Evolutionary conservation across 2,797 vertebrate species (phyloP), one percentile per base, ranked within the genome.

Genomic region (Coluber constrictor): DNA sequence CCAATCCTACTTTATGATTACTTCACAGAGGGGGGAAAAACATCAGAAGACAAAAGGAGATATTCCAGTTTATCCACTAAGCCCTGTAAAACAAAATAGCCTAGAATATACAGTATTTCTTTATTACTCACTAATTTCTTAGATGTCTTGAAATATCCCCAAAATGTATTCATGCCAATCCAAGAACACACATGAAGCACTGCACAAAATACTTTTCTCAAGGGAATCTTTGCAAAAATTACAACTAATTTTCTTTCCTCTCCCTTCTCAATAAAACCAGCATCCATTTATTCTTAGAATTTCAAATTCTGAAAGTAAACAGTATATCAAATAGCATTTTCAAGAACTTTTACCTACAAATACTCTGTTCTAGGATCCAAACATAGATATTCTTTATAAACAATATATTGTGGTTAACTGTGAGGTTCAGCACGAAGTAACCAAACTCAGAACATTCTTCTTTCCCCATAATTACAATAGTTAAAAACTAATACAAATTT

Each of bases 61-160:
- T 15, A 15, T 90, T 94, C 95, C 7, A 18, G 95, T 95, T 96
- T 96, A 94, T 94, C 95, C 92, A 94, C 93, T 93, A 94, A 2
- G 27, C 15, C 74, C 90, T 25, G 90, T 51, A 60, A 89, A 92
- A 94, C 87, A 2, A 18, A 25, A 47, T 74, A 63, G 60, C 43
- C 92, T 94, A 83, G 43, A 83, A 47, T 83, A 13, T 89, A 74
- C 32, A 37, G 7, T 74, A 93, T 32, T 90, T 87, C 27, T 18
- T 88, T 88, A 91, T 59, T 83, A 47, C 79, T 83, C 90, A 37
- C 59, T 79, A 92, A 63, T 51, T 59, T 91, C 91, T 79, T 51
- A 11, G 86, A 16, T 7, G 2, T 20, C 66, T n/a, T 3, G 0
- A 0, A 37, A 59, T 92, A 89, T 90, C 87, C 55, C 54, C 63